A percentile compares a stretch with the other conserved stretches of the same genome.
These are phyloP conservation scores for Heterocephalus glaber DNA, from an alignment of 2,113 vertebrate genomes.

Conservation along the genomic window DNA sequence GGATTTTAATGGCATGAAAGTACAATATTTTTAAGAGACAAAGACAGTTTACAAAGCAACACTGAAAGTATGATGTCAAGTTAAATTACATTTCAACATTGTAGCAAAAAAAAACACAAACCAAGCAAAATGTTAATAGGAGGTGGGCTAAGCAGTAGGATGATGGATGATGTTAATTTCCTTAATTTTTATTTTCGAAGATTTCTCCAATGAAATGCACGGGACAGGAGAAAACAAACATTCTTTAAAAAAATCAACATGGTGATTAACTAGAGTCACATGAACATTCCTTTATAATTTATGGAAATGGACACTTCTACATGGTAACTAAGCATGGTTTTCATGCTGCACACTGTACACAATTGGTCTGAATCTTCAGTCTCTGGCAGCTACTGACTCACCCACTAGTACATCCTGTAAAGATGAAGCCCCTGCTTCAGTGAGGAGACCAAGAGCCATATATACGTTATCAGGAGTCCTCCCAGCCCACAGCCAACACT, in stretches of 20 bases:
- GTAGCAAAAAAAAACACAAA: neutral
- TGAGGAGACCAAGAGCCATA: neutral
- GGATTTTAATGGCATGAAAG: neutral
- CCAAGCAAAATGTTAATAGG: neutral
- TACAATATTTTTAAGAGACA: neutral
- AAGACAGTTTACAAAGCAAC: neutral
- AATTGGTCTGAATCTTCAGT: neutral
- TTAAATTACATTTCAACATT: neutral
- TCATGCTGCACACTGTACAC: accelerated
- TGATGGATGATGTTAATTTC: neutral
- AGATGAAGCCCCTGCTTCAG: neutral
- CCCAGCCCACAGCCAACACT: accelerated
- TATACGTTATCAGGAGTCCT: neutral
- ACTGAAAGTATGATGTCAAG: neutral
- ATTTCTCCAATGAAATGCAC: neutral
- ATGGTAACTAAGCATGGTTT: neutral
- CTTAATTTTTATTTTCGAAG: neutral
- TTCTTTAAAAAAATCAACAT: neutral
- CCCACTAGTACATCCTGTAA: accelerated
- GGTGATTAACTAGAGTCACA: neutral
- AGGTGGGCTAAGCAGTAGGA: neutral
- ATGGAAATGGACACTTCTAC: neutral
- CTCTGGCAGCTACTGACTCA: neutral
- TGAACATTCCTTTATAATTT: neutral
- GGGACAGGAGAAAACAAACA: neutral